Percentiles rank a stretch among this genome's conserved stretches.
Conservation (phyloP, 2,113 vertebrate genomes). For the Gopherus flavomarginatus region DNA sequence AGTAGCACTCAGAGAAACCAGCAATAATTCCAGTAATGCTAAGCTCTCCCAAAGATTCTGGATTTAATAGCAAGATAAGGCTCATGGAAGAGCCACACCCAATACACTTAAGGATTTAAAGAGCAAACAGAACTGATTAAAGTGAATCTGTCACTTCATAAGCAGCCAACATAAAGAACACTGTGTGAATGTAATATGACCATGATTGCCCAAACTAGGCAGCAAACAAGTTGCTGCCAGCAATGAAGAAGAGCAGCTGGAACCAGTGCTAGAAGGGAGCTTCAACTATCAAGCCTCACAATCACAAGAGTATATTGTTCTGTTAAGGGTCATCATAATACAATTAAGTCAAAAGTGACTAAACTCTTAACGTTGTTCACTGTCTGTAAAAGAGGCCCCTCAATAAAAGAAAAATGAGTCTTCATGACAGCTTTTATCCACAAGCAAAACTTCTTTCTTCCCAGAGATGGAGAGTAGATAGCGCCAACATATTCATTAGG, state of each 20-base stretch:
- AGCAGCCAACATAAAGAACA: neutral
- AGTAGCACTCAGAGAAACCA: neutral
- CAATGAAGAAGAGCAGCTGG: neutral
- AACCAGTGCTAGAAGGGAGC: neutral
- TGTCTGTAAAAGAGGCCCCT: neutral
- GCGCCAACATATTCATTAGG: neutral
- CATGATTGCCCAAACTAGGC: neutral
- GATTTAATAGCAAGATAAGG: neutral
- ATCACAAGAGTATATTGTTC: neutral
- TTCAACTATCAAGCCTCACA: neutral
- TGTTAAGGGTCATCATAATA: no score
- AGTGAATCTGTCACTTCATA: fast-evolving
- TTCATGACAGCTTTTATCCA: neutral
- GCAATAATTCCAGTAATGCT: neutral
- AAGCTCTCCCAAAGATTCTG: neutral
- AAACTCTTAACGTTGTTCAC: neutral
- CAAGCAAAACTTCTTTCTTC: neutral
- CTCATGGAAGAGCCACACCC: neutral
- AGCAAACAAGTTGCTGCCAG: neutral
- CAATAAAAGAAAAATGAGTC: neutral
- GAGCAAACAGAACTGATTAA: neutral
- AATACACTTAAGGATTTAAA: fast-evolving
- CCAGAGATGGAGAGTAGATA: neutral
- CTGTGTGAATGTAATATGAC: fast-evolving
- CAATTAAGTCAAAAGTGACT: neutral